phyloP scores from a whole-genome alignment of 2,797 vertebrate genomes.

The Odontamblyopus lacepedii region DNA sequence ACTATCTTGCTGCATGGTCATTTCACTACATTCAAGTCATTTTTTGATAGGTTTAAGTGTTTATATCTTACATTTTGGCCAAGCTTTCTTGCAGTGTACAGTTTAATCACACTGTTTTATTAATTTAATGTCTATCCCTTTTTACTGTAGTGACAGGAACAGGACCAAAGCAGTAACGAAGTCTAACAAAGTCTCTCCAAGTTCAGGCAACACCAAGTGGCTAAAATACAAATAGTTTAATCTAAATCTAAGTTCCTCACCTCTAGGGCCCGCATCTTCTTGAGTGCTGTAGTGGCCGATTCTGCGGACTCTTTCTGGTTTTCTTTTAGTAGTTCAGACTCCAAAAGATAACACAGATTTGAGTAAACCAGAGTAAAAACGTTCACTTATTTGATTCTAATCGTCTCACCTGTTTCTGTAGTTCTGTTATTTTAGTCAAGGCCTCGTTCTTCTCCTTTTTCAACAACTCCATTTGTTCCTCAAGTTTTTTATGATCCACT shows the following conservation, averaged over 20 bases:
- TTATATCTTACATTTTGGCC: too few species aligned
- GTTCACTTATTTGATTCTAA: neutral
- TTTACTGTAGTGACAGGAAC: too few species aligned
- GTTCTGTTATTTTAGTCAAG: conserved; percentile 81
- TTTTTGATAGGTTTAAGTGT: too few species aligned
- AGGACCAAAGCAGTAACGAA: too few species aligned
- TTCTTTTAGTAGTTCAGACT: conserved; percentile 84
- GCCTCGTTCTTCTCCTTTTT: conserved; percentile 85
- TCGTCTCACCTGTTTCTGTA: conserved; percentile 84
- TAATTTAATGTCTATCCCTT: too few species aligned
- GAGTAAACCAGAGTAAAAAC: neutral
- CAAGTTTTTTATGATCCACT: conserved; percentile 90
- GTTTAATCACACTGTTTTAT: too few species aligned
- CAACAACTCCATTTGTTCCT: conserved; percentile 83
- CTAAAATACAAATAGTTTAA: too few species aligned
- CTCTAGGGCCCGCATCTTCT: conserved; percentile 83
- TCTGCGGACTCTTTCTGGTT: conserved; percentile 81
- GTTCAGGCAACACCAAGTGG: too few species aligned
- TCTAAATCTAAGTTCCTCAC: conserved; percentile 61
- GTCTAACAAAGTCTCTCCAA: too few species aligned
- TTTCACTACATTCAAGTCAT: too few species aligned
- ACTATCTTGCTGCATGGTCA: too few species aligned
- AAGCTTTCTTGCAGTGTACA: too few species aligned
- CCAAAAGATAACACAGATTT: conserved; percentile 13
- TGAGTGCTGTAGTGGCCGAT: conserved; percentile 73